Evolutionary conservation across 2,888 invertebrate genomes (phyloP).

Genomic region (Nomada hirtipes): DNA sequence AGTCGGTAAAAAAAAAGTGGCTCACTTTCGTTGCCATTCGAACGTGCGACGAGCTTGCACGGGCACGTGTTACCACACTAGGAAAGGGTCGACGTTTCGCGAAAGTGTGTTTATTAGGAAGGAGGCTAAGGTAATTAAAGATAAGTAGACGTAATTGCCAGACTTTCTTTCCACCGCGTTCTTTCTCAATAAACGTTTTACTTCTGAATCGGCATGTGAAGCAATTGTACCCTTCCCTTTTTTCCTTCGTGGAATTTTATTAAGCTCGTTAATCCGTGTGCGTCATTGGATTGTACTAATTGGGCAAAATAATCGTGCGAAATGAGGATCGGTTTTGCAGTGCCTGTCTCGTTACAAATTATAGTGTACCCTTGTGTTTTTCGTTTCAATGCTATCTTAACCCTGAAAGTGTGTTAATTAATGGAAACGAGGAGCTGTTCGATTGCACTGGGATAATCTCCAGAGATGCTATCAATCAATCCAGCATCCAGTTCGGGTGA

Average conservation of each 20-base stretch:
- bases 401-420: slow-evolving; percentile 10
- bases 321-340: background rate
- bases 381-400: too few relatives aligned
- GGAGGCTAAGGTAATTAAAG: slow-evolving; percentile 31
- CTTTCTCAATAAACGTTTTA: background rate
- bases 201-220: background rate
- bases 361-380: too few relatives aligned
- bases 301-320: background rate
- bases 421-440: slow-evolving; percentile 13
- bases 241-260: background rate
- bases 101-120: slow-evolving; percentile 42
- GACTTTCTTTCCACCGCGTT: slow-evolving; percentile 39
- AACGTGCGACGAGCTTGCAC: background rate
- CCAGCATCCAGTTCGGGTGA: slow-evolving; percentile 10
- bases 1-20: slow-evolving; percentile 61
- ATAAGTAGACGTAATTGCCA: slow-evolving; percentile 37
- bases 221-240: background rate
- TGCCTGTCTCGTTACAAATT: background rate
- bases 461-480: slow-evolving; percentile 48
- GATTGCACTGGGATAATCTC: slow-evolving; percentile 11
- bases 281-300: background rate
- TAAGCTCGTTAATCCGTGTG: background rate
- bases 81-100: slow-evolving; percentile 6
- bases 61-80: background rate
- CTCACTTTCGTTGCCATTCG: slow-evolving; percentile 68